phyloP scores from a whole-genome alignment of 2,888 invertebrate genomes.

The Aspidapion aeneum region DNA sequence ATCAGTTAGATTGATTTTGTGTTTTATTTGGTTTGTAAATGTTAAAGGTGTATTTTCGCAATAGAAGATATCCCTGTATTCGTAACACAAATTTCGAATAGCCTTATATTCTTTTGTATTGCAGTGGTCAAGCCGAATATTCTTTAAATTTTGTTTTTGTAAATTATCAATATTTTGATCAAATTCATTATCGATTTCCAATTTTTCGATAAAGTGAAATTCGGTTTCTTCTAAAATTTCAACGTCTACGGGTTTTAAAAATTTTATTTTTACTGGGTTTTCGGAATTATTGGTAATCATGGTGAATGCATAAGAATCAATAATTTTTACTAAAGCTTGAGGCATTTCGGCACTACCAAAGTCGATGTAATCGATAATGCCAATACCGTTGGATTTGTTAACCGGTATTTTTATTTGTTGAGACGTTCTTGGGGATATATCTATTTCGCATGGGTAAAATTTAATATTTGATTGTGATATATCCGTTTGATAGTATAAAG shows the following conservation, averaged over 20 bases:
- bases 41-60: background rate
- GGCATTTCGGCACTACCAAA: no score
- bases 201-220: constrained; percentile 8
- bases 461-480: no score
- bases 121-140: no score
- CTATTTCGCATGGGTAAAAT: constrained; percentile 6
- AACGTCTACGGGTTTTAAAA: constrained; percentile 1
- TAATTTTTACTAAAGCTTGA: constrained; percentile 9
- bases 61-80: constrained; percentile 8
- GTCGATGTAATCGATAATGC: constrained; percentile 10
- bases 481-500: background rate
- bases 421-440: constrained; percentile 5
- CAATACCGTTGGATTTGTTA: constrained; percentile 5
- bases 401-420: constrained; percentile 11
- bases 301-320: no score
- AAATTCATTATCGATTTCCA: background rate
- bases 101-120: constrained; percentile 1
- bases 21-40: constrained; percentile 2
- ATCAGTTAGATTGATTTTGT: background rate
- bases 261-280: constrained; percentile 9
- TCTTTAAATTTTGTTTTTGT: background rate
- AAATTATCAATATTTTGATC: background rate
- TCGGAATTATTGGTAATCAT: no score
- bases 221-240: constrained; percentile 9
- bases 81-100: constrained; percentile 3